Percentiles rank a stretch among this genome's conserved stretches.
These are phyloP conservation scores for Delia radicum DNA, from an alignment of 1,140 invertebrate genomes.

Conservation along the genomic window DNA sequence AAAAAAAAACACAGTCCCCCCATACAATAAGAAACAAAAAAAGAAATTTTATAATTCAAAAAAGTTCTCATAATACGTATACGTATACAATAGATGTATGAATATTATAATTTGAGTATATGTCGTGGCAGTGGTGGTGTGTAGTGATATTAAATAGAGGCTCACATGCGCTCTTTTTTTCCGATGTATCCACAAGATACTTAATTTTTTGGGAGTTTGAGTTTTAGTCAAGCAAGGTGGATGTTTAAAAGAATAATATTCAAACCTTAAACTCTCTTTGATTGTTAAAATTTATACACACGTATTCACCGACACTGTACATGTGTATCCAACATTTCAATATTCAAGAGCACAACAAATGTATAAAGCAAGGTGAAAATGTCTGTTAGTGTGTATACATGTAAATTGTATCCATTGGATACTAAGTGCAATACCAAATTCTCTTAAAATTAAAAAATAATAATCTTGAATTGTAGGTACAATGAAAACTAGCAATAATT, in stretches of 20 bases:
- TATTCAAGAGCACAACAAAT: not conserved
- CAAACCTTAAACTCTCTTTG: not conserved
- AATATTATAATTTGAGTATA: not conserved
- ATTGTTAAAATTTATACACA: not conserved
- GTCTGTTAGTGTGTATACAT: not conserved
- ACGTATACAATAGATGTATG: not conserved
- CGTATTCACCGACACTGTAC: constrained; percentile 8
- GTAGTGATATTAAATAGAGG: not conserved
- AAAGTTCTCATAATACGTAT: not conserved
- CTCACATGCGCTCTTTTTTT: constrained; percentile 16
- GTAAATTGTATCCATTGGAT: constrained; percentile 9
- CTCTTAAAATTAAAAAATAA: no score
- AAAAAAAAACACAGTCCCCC: not conserved
- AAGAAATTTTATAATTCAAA: not conserved
- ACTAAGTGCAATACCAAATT: not conserved
- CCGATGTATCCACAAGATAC: not conserved
- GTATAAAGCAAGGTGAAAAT: not conserved
- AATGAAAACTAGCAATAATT: no score
- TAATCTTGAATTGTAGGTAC: no score
- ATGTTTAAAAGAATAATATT: not conserved
- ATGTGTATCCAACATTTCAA: constrained; percentile 5
- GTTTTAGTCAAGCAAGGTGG: not conserved
- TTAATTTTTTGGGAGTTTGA: not conserved
- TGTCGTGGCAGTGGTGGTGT: not conserved
- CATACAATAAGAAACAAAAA: not conserved